phyloP scores from a whole-genome alignment of 2,888 invertebrate species.

The Aleiodes leptofemur region DNA sequence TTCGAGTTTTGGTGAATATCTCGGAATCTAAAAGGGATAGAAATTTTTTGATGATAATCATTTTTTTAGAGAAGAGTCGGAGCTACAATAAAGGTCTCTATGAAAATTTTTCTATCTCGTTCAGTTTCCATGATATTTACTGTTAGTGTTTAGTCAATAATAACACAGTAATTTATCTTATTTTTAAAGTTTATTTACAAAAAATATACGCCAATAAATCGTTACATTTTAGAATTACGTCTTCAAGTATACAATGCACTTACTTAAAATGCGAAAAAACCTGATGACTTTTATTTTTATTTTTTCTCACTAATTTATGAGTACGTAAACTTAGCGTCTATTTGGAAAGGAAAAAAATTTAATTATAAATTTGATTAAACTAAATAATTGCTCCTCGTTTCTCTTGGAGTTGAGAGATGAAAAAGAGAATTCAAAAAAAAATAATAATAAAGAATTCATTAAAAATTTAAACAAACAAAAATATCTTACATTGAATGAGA shows the following conservation, averaged over 20 bases:
- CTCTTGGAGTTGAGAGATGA: not conserved
- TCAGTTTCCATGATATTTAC: not conserved
- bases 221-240: slow-evolving; percentile 16
- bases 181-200: slow-evolving; percentile 57
- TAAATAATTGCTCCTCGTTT: not conserved
- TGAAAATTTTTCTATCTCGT: too few species aligned
- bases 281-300: slow-evolving; percentile 4
- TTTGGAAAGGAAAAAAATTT: slow-evolving; percentile 7
- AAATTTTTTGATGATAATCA: too few species aligned
- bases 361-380: slow-evolving; percentile 2
- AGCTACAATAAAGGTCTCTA: too few species aligned
- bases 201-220: slow-evolving; percentile 53
- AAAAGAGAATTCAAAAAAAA: not conserved
- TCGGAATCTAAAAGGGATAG: too few species aligned
- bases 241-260: slow-evolving; percentile 29
- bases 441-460: not conserved
- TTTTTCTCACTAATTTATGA: slow-evolving; percentile 20
- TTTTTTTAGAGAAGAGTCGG: too few species aligned
- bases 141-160: not conserved
- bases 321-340: not conserved
- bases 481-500: slow-evolving; percentile 29
- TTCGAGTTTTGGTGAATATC: too few species aligned
- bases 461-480: not conserved
- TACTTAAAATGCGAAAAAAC: not conserved
- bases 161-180: not conserved